These are phyloP conservation scores for cattle (Bos taurus) DNA, from an alignment of 2,113 vertebrate genomes.

Conservation along the genomic window ARS-UCD2.0 NC_037333.1:21934501-21935000, in stretches of 20 bases:
- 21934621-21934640: no score
- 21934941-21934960: background rate
- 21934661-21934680: no score
- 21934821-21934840: background rate
- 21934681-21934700: no score
- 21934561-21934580: no score
- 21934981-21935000: background rate
- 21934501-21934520: no score
- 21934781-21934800: background rate
- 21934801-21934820: background rate
- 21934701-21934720: background rate
- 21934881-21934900: background rate
- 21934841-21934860: background rate
- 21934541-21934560: no score
- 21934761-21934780: background rate
- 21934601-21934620: no score
- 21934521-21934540: no score
- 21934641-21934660: no score
- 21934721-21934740: background rate
- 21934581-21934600: no score
- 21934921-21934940: background rate
- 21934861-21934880: background rate
- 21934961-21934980: background rate
- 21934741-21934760: background rate
- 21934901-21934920: background rate